Evolutionary conservation across 2,888 invertebrate species (phyloP), one percentile per base, ranked within the genome.

Genomic region (Hemithea aestivaria): DNA sequence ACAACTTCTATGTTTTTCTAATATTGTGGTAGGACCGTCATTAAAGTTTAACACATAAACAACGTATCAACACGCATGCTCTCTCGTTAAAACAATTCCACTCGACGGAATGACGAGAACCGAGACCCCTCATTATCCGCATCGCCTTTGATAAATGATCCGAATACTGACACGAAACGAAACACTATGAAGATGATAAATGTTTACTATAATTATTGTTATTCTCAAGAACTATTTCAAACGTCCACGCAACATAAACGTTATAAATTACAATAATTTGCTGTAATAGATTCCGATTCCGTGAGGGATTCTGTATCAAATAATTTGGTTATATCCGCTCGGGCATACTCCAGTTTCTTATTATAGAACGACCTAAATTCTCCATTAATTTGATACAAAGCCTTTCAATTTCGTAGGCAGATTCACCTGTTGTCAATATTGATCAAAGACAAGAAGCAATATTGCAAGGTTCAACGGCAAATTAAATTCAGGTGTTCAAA

Each of bases 181-280:
- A 65, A 64, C 65, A 61, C 51, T 53, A 60, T 50, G 58, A 63
- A 64, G 60, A 61, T 70, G 70, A 71, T 70, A 63, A 71, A 71
- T 71, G 69, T 51, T 52, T 50, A 46, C 48, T 56, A 64, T 66
- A 62, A 60, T 60, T 16, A 16, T 16, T 16, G 16, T 40, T 61
- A 58, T 63, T 59, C 53, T 16, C 2, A 16, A 16, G 16, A 16
- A 5, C 16, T n/a, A n/a, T n/a, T n/a, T n/a, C n/a, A n/a, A n/a
- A n/a, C n/a, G 16, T 16, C 5, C 16, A 16, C 16, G 5, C 16
- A 16, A 16, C 16, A 5, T 4, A 16, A 16, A 16, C n/a, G n/a
- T n/a, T n/a, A n/a, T n/a, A n/a, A n/a, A n/a, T n/a, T n/a, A n/a
- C n/a, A n/a, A n/a, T n/a, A n/a, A n/a, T n/a, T n/a, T n/a, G n/a